These are phyloP conservation scores for Syngnathus acus DNA, from an alignment of 2,797 vertebrate genomes.

Conservation along the genomic window DNA sequence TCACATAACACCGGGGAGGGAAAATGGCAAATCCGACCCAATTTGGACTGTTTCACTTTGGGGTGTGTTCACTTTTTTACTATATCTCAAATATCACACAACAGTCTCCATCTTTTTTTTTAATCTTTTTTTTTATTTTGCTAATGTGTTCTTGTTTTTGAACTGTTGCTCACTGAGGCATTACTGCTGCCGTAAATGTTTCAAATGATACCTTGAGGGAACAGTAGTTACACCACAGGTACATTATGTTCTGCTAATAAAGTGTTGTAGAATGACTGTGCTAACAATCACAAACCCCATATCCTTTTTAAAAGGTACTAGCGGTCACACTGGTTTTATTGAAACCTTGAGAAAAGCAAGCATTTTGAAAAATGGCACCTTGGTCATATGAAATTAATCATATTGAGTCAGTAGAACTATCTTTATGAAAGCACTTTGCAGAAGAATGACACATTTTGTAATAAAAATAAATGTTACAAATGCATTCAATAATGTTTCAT, in stretches of 20 bases:
- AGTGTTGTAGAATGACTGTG: constrained; percentile 8
- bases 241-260: constrained; percentile 16
- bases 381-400: constrained; percentile 8
- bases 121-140: too few species aligned
- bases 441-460: too few species aligned
- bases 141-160: neutral
- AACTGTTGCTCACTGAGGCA: constrained; percentile 6
- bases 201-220: constrained; percentile 9
- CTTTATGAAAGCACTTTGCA: constrained; percentile 11
- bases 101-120: neutral
- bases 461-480: neutral
- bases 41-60: neutral
- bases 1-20: neutral
- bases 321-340: neutral
- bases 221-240: constrained; percentile 11
- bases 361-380: neutral
- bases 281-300: constrained; percentile 13
- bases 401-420: constrained; percentile 6
- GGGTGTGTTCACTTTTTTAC: neutral
- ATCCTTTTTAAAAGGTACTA: constrained; percentile 5
- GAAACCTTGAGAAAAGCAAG: constrained; percentile 9
- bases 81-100: neutral
- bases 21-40: neutral
- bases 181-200: constrained; percentile 2
- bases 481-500: neutral